These are phyloP conservation scores for Alloplasta piceator DNA, from an alignment of 2,888 invertebrate species.

Conservation along the genomic window DNA sequence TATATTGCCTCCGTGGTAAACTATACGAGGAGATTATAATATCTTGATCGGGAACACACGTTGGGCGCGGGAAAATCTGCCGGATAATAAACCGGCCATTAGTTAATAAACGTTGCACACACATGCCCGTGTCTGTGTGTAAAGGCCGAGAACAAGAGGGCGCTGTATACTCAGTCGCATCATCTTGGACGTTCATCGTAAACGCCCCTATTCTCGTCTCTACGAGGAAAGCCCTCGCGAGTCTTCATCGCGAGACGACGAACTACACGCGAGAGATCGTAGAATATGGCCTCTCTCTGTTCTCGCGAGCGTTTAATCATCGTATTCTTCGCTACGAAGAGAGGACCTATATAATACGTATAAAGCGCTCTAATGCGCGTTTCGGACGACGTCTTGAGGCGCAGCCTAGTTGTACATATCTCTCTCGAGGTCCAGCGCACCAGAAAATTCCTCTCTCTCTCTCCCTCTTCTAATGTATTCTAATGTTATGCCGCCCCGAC, in stretches of 20 bases:
- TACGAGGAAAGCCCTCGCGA: constrained; percentile 35
- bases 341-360: constrained; percentile 2
- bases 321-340: constrained; percentile 54
- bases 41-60: constrained; percentile 50
- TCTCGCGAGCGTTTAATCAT: constrained; percentile 74
- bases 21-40: constrained; percentile 23
- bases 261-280: constrained; percentile 45
- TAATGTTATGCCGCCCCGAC: constrained; percentile 83
- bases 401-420: constrained; percentile 29
- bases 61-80: constrained; percentile 41
- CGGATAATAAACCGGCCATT: constrained; percentile 64
- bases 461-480: constrained; percentile 77
- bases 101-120: constrained; percentile 74
- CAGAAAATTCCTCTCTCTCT: neutral
- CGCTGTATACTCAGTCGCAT: constrained; percentile 60
- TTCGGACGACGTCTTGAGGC: constrained; percentile 48
- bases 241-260: constrained; percentile 54
- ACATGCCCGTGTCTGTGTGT: neutral
- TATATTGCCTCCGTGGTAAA: constrained; percentile 35
- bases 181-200: constrained; percentile 60
- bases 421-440: constrained; percentile 53
- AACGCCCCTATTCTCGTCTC: constrained; percentile 65
- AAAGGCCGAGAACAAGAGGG: neutral
- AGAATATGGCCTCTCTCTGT: constrained; percentile 44
- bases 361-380: constrained; percentile 54